These are phyloP conservation scores for Carettochelys insculpta DNA, from an alignment of 2,113 vertebrate genomes.

Conservation along the genomic window DNA sequence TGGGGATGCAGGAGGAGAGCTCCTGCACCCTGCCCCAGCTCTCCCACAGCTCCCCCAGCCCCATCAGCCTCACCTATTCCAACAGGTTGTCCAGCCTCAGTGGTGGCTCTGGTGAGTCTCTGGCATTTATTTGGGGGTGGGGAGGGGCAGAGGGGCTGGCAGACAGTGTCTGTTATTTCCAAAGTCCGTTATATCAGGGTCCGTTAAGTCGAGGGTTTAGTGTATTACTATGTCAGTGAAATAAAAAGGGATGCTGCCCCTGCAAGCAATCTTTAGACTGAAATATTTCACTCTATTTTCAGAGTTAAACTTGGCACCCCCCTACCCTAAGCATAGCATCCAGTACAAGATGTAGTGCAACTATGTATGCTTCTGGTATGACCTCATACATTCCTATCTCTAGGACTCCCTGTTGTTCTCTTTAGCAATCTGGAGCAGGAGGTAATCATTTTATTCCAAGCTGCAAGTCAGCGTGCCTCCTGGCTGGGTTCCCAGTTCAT, in stretches of 20 bases:
- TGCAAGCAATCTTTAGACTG: background rate
- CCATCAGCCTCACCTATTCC: no score
- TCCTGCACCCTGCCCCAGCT: no score
- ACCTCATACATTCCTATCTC: background rate
- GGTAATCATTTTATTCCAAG: conserved; percentile 50
- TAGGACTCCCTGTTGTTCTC: conserved; percentile 33
- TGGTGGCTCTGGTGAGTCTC: no score
- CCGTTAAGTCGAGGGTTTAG: no score
- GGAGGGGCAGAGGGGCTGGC: no score
- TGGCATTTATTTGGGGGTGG: no score
- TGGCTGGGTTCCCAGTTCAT: conserved; percentile 50
- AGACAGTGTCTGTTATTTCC: no score
- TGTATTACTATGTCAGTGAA: background rate
- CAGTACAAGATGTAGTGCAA: background rate
- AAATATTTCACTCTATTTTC: background rate
- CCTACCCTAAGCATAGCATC: background rate
- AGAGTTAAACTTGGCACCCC: background rate
- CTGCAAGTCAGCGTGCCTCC: background rate
- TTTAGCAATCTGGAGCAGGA: conserved; percentile 52
- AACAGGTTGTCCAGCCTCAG: no score
- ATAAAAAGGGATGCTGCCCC: background rate
- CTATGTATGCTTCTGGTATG: background rate
- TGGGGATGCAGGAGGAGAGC: no score
- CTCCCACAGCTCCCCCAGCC: no score
- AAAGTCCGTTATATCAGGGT: no score